These are phyloP conservation scores for Thinocorus orbignyianus DNA, from an alignment of 2,113 vertebrate species.

Conservation along the genomic window DNA sequence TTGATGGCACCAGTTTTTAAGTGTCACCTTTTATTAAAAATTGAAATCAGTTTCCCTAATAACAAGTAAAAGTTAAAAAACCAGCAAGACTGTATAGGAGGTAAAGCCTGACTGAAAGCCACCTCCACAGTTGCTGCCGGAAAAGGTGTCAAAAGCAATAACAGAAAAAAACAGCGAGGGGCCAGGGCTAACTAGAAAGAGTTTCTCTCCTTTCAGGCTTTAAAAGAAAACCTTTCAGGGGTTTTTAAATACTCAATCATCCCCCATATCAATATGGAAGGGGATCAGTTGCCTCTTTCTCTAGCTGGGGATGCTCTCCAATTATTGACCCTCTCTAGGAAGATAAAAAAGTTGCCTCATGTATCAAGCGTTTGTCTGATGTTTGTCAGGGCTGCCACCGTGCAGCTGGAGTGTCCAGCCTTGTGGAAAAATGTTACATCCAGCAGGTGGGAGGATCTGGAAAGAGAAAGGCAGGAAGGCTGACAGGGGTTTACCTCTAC, in stretches of 20 bases:
- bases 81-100: neutral
- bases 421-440: neutral
- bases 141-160: constrained; percentile 30
- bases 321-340: neutral
- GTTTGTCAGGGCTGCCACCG: neutral
- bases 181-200: neutral
- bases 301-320: neutral
- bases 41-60: neutral
- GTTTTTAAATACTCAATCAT: neutral
- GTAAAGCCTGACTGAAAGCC: constrained; percentile 28
- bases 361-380: neutral
- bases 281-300: neutral
- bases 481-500: neutral
- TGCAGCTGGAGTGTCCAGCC: neutral
- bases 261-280: neutral
- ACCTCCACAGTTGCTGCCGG: neutral
- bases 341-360: neutral
- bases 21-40: neutral
- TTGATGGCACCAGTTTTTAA: neutral
- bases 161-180: neutral
- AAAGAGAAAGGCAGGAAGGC: neutral
- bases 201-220: neutral
- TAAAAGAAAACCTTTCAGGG: neutral
- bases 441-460: neutral
- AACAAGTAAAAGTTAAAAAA: constrained; percentile 4